Conservation (phyloP, 2,888 invertebrate species). For the Caenorhabditis afra region DNA sequence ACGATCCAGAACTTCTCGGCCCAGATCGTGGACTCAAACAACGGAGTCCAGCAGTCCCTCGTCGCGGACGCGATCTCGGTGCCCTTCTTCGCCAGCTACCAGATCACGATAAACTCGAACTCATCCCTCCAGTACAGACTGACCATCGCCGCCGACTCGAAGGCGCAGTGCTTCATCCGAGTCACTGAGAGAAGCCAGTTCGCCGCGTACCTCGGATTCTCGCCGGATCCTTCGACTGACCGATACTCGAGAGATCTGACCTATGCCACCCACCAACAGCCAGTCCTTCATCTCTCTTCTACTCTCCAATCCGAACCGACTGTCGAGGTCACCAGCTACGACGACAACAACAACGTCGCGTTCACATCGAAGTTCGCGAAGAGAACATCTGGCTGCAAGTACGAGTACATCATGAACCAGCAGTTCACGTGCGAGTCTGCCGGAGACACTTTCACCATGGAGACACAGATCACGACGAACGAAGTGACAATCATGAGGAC, state of each 20-base stretch:
- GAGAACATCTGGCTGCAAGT: constrained; percentile 55
- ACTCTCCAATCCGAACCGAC: constrained; percentile 50
- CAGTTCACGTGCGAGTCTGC: constrained; percentile 34
- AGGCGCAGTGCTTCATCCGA: constrained; percentile 39
- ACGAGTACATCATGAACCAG: constrained; percentile 45
- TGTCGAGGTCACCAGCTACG: constrained; percentile 39
- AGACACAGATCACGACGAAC: constrained; percentile 24
- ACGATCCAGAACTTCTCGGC: constrained; percentile 37
- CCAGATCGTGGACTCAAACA: constrained; percentile 4
- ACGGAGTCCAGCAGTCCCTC: constrained; percentile 8
- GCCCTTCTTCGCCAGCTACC: constrained; percentile 59
- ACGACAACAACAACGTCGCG: constrained; percentile 20
- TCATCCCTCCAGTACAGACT: constrained; percentile 27
- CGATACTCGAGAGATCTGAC: constrained; percentile 42
- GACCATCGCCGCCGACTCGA: background rate
- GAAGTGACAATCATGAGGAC: constrained; percentile 59
- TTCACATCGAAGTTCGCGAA: constrained; percentile 8
- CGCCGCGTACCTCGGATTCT: constrained; percentile 61
- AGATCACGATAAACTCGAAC: constrained; percentile 22
- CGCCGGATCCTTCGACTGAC: constrained; percentile 62
- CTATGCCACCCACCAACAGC: constrained; percentile 48
- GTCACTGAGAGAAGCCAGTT: constrained; percentile 57
- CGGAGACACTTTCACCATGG: constrained; percentile 44
- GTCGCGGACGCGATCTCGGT: constrained; percentile 47
- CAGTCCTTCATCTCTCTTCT: constrained; percentile 55